Evolutionary conservation across 2,113 vertebrate species (phyloP), one percentile per base, ranked within the genome.

Genomic region (Pedionomus torquatus): DNA sequence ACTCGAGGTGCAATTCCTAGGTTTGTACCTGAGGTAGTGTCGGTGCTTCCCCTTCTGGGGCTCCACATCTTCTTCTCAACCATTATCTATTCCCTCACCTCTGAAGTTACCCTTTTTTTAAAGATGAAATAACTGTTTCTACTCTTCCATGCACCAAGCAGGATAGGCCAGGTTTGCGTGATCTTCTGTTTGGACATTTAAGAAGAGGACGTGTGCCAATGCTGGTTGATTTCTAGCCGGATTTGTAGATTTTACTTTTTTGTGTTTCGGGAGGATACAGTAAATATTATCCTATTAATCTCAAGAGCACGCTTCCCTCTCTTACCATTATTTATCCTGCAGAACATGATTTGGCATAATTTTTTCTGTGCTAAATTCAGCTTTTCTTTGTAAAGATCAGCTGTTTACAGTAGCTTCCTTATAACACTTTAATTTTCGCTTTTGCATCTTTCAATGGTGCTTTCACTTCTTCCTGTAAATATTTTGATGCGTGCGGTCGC

Each of bases 401-500:
- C 96, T 98, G 97, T 98, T 98, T 97, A 97, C 97, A 98, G 96
- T 94, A 94, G 92, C 97, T 96, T 88, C 95, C 96, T 86, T 96
- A 82, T 90, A 89, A 97, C 95, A 94, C 95, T 98, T 98, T 97
- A 98, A 98, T 98, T 98, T 97, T 97, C 69, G 64, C 96, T 98
- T 98, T 97, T 98, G 93, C 94, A 96, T 95, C 96, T 95, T 95
- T 98, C 97, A 98, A 98, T 96, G 95, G 97, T 31, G 96, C 97
- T 97, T 96, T 85, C 72, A 91, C 93, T 93, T 72, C 96, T 98
- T 97, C 95, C 97, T 97, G 97, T 98, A 98, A 98, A 98, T 98
- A 98, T 98, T 98, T 98, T 98, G 97, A 98, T 98, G 95, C 95
- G 65, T 95, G 68, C 66, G 77, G 83, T 44, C 96, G 24, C 75